Evolutionary conservation across 2,888 invertebrate genomes (phyloP).

Genomic region (Aphidius colemani): DNA sequence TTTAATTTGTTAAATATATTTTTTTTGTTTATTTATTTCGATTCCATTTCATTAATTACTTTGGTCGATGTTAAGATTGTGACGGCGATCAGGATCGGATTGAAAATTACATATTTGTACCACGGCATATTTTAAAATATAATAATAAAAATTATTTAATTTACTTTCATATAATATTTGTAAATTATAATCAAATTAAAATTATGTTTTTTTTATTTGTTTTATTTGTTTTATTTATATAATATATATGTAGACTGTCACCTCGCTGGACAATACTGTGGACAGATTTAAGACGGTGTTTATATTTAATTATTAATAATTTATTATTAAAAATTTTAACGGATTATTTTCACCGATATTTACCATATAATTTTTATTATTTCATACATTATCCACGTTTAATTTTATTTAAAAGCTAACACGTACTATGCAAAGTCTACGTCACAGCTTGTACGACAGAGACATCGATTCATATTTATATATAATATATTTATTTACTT

Average conservation of each 20-base stretch:
- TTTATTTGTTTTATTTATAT: slow-evolving; percentile 5
- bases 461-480: slow-evolving; percentile 47
- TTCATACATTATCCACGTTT: neutral
- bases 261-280: slow-evolving; percentile 49
- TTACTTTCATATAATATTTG: slow-evolving; percentile 1
- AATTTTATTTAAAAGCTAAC: slow-evolving; percentile 39
- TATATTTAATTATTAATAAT: slow-evolving; percentile 28
- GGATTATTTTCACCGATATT: too few relatives aligned
- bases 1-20: slow-evolving; percentile 2
- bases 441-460: slow-evolving; percentile 53
- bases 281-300: slow-evolving; percentile 52
- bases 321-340: neutral
- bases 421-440: slow-evolving; percentile 46
- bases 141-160: neutral
- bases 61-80: slow-evolving; percentile 35
- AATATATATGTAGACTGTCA: slow-evolving; percentile 32
- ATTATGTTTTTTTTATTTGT: slow-evolving; percentile 13
- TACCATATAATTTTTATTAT: too few relatives aligned
- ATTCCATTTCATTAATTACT: slow-evolving; percentile 25
- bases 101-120: slow-evolving; percentile 29
- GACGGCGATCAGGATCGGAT: slow-evolving; percentile 34
- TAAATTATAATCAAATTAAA: neutral
- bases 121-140: slow-evolving; percentile 1
- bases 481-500: slow-evolving; percentile 31
- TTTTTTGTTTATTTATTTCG: slow-evolving; percentile 6